Evolutionary conservation across 2,888 invertebrate species (phyloP), one percentile per base, ranked within the genome.

Genomic region (Steinernema carpocapsae): DNA sequence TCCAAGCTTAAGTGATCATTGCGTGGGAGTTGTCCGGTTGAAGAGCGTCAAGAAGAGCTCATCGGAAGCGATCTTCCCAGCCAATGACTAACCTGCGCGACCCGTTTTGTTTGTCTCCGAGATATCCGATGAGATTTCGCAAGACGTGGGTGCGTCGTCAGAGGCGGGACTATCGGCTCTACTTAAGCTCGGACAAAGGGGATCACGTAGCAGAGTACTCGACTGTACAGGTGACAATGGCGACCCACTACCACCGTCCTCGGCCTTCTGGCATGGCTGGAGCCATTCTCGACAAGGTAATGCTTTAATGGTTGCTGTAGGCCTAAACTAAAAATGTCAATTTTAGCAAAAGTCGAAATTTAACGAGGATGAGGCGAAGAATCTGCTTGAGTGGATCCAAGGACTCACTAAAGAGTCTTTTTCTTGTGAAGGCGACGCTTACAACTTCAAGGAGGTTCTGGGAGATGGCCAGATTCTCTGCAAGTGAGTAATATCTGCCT

Each of bases 281-380:
- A 24, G 82, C 80, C 72, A 79, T 86, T 71, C 75, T 86, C 43
- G 85, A 84, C 64, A 86, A 79, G 77, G 83, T 83, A n/a, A n/a
- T 17, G 37, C 3, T 3, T 10, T 17, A 73, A 48, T 51, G 14
- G 17, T 46, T 32, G 1, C 32, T 12, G n/a, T n/a, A 17, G 4
- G 42, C 37, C 6, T 19, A n/a, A 75, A 22, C 32, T 37, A 10
- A 37, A 6, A 6, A 6, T 37, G 37, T 37, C 26, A 26, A n/a
- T 75, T 72, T 19, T 14, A 97, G 97, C 94, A 97, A 83, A 94
- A 94, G 89, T 94, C 94, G 89, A 97, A 97, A 91, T 97, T 97
- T 91, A 96, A 94, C 89, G 94, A 94, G 87, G 94, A 94, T 86
- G 91, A 94, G 79, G 97, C 97, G 0, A 92, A 92, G 84, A 95